phyloP scores from a whole-genome alignment of 2,113 vertebrate genomes.

The Perca flavescens region DNA sequence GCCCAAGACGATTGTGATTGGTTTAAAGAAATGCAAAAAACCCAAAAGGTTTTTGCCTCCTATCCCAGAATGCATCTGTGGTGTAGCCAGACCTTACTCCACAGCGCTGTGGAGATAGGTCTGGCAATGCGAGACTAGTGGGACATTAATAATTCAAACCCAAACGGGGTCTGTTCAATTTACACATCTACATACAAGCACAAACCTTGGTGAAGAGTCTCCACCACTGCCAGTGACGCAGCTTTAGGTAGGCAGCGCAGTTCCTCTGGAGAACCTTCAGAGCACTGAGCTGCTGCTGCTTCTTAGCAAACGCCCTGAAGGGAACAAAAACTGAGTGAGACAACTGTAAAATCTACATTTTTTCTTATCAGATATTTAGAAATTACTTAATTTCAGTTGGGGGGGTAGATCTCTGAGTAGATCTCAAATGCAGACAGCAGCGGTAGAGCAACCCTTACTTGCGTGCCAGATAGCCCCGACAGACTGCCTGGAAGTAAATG shows the following conservation, averaged over 20 bases:
- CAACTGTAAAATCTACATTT: background rate
- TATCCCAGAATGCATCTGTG: no score
- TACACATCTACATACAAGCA: background rate
- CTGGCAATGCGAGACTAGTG: no score
- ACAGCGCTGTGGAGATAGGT: no score
- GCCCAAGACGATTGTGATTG: no score
- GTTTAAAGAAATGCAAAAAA: no score
- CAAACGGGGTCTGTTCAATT: background rate
- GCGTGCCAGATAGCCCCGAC: constrained; percentile 95
- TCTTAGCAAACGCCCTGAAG: constrained; percentile 95
- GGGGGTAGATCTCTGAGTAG: background rate
- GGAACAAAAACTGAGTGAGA: background rate
- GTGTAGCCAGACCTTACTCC: no score
- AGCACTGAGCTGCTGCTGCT: constrained; percentile 97
- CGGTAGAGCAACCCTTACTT: constrained; percentile 85
- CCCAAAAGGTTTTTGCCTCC: no score
- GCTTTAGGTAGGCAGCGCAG: constrained; percentile 95
- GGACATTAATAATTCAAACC: background rate
- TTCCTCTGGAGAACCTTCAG: constrained; percentile 98
- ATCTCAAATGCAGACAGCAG: background rate
- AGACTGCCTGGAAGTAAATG: constrained; percentile 97
- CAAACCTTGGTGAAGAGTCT: constrained; percentile 96
- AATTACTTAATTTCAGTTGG: background rate
- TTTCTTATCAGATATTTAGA: background rate
- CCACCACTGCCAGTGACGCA: constrained; percentile 99